These are phyloP conservation scores for Heliopora coerulea DNA, from an alignment of 92 coral and sea anemone genomes.

Conservation along the genomic window DNA sequence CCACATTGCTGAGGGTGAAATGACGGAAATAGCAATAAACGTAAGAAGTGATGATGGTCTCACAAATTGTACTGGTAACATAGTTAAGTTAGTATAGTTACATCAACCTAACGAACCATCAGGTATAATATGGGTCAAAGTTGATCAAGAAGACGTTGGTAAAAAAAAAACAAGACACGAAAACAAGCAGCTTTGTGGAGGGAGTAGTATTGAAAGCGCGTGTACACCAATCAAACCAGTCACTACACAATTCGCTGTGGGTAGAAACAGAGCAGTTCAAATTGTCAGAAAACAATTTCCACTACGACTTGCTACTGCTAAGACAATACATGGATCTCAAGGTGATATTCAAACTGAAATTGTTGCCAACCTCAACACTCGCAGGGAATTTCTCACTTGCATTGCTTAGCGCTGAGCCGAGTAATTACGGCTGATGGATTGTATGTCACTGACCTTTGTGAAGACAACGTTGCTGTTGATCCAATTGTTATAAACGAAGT, in stretches of 20 bases:
- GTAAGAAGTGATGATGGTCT: conserved; percentile 33
- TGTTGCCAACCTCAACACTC: conserved; percentile 39
- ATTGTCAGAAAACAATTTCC: conserved; percentile 54
- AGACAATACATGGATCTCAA: conserved; percentile 52
- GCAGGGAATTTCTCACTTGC: conserved; percentile 49
- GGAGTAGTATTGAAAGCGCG: conserved; percentile 1
- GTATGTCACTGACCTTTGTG: conserved; percentile 37
- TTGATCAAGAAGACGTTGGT: conserved; percentile 51
- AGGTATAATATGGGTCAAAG: conserved; percentile 48
- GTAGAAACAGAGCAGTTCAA: conserved; percentile 1
- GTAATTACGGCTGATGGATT: conserved; percentile 50
- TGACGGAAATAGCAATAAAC: conserved; percentile 13
- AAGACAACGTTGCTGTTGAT: conserved; percentile 22
- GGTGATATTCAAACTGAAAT: conserved; percentile 52
- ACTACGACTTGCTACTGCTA: conserved; percentile 48
- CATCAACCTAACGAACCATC: conserved; percentile 12
- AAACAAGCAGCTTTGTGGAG: conserved; percentile 27
- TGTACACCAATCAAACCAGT: conserved; percentile 51
- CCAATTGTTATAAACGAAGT: conserved; percentile 37
- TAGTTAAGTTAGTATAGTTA: conserved; percentile 33
- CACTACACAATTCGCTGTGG: conserved; percentile 32
- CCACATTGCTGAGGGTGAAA: conserved; percentile 22
- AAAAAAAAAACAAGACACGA: conserved; percentile 41
- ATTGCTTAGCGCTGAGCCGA: conserved; percentile 55
- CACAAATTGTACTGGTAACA: conserved; percentile 46